These are phyloP conservation scores for Napeogenes sylphis DNA, from an alignment of 2,888 invertebrate genomes.

Conservation along the genomic window DNA sequence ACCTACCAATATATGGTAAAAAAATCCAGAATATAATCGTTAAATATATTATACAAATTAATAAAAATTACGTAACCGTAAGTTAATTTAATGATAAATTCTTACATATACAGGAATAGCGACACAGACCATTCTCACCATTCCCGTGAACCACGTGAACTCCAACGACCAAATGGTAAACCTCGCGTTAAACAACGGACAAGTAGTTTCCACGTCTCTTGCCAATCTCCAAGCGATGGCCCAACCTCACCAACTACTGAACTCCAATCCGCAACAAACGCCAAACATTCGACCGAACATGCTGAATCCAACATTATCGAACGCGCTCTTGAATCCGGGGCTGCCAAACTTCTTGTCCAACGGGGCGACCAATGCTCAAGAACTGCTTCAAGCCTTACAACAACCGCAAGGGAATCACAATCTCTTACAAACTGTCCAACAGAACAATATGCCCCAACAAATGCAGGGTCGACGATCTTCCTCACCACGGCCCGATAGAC, in stretches of 20 bases:
- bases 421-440: constrained; percentile 69
- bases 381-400: constrained; percentile 85
- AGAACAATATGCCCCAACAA: constrained; percentile 70
- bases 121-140: constrained; percentile 96
- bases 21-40: too few relatives aligned
- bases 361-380: constrained; percentile 82
- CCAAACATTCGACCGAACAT: constrained; percentile 69
- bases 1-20: too few relatives aligned
- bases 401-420: constrained; percentile 77
- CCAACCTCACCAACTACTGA: constrained; percentile 82
- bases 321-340: constrained; percentile 83
- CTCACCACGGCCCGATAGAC: constrained; percentile 66
- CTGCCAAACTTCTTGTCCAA: constrained; percentile 85
- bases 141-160: constrained; percentile 94
- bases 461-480: constrained; percentile 72
- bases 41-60: too few relatives aligned
- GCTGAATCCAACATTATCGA: constrained; percentile 80
- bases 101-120: constrained; percentile 84
- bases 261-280: constrained; percentile 76
- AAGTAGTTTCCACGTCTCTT: constrained; percentile 89
- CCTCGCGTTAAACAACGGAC: constrained; percentile 89
- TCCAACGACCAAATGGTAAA: constrained; percentile 86
- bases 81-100: background rate
- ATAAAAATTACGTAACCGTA: too few relatives aligned
- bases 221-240: constrained; percentile 88